Evolutionary conservation across 2,888 invertebrate genomes (phyloP), one percentile per base, ranked within the genome.

Genomic region (Drosophila suboccidentalis): DNA sequence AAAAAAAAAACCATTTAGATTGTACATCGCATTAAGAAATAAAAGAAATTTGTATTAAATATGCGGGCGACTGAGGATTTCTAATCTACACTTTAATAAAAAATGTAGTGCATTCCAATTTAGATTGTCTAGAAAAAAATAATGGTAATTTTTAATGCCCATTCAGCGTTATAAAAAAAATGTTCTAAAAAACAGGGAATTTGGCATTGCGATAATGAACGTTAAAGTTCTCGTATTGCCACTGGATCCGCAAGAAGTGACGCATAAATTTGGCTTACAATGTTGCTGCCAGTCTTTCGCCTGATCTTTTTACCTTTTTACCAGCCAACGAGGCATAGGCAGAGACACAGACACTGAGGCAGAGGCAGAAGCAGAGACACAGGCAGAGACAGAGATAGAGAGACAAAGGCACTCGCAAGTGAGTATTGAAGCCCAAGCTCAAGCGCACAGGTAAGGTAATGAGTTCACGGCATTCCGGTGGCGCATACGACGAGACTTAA

Each of bases 401-500:
- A 19, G 26, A 51, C n/a, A 36, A 38, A 44, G 51, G 29, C 38
- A 41, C 22, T 26, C 38, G 55, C 47, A 26, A 26, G 26, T 3
- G 15, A 26, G 36, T 47, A 66, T 44, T 58, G 68, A 55, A 44
- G 60, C 51, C 34, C 50, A 55, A 49, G 71, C 62, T 49, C 47
- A 66, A 65, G 57, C 64, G 63, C 74, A 82, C 61, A 78, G 77
- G 74, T 84, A 87, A 78, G 77, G 74, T 84, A 87, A 87, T 86
- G 90, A 80, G 89, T 84, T 89, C 86, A 88, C 79, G 84, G 87
- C 87, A 86, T 81, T 87, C 81, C 88, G 81, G 88, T 89, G 87
- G 90, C 81, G 87, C 87, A 85, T 83, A 78, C 87, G 76, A 78
- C 87, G 75, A 78, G 71, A 72, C 71, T 79, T 71, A 82, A 80